Evolutionary conservation across 2,113 vertebrate species (phyloP).

Genomic region (Gallinago paraguaiae): DNA sequence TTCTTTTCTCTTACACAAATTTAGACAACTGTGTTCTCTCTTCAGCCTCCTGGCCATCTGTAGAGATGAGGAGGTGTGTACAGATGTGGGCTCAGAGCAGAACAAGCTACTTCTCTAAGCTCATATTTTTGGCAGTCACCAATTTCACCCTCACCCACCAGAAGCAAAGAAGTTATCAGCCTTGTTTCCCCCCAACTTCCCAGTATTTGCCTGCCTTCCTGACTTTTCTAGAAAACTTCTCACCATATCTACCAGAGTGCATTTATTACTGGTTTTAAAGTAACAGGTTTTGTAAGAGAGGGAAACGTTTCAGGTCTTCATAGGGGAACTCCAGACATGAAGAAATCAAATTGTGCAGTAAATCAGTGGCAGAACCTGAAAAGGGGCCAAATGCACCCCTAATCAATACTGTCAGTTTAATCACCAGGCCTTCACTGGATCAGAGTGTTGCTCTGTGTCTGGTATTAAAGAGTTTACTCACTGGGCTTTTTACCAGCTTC

Average conservation of each 20-base stretch:
- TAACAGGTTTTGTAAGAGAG: background rate
- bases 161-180: conserved; percentile 32
- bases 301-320: background rate
- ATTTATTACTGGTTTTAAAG: background rate
- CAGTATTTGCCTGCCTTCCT: conserved; percentile 13
- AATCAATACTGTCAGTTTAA: background rate
- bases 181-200: background rate
- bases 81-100: conserved; percentile 66
- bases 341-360: background rate
- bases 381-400: background rate
- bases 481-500: background rate
- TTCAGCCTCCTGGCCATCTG: conserved; percentile 67
- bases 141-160: conserved; percentile 65
- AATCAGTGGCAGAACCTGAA: background rate
- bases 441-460: background rate
- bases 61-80: conserved; percentile 64
- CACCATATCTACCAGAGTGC: background rate
- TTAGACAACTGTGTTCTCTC: conserved; percentile 66
- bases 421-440: background rate
- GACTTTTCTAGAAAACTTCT: conserved; percentile 40
- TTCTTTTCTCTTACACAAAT: conserved; percentile 63
- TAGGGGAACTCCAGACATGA: background rate
- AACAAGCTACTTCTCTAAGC: conserved; percentile 48
- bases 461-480: background rate
- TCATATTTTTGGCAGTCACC: conserved; percentile 64